A percentile compares a stretch with the other conserved stretches of the same genome.
Evolutionary conservation across 2,888 invertebrate species (phyloP).

Genomic region (Pristionchus exspectatus): DNA sequence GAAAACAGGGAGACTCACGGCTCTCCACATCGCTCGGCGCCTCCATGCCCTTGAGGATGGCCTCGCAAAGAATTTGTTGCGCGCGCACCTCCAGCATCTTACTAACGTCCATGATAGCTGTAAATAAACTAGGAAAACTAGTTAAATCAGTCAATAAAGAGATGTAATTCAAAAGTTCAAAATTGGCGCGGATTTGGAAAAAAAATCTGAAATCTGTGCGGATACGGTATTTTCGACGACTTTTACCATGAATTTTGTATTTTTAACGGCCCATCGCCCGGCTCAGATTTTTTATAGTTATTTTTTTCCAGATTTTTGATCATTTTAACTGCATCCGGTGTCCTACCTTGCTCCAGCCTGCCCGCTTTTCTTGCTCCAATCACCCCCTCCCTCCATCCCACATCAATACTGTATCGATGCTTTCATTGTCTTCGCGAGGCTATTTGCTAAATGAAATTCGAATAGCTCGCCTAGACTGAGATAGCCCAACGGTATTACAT

Average conservation of each 20-base stretch:
- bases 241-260: too few relatives aligned
- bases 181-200: background rate
- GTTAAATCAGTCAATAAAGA: background rate
- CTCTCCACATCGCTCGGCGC: slow-evolving; percentile 24
- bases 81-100: background rate
- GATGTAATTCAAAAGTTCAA: background rate
- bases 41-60: slow-evolving; percentile 3
- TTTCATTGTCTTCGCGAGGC: background rate
- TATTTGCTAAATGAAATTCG: background rate
- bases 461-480: too few relatives aligned
- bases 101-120: background rate
- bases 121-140: background rate
- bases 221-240: too few relatives aligned
- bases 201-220: background rate
- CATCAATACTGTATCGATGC: background rate
- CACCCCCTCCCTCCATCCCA: background rate
- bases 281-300: too few relatives aligned
- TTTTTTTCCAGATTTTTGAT: too few relatives aligned
- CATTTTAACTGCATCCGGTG: too few relatives aligned
- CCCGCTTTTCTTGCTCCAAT: too few relatives aligned
- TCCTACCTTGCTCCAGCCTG: too few relatives aligned
- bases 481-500: too few relatives aligned
- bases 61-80: background rate
- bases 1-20: background rate
- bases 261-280: too few relatives aligned